These are phyloP conservation scores for Elephantulus edwardii DNA, from an alignment of 2,113 vertebrate genomes.

Conservation along the genomic window DNA sequence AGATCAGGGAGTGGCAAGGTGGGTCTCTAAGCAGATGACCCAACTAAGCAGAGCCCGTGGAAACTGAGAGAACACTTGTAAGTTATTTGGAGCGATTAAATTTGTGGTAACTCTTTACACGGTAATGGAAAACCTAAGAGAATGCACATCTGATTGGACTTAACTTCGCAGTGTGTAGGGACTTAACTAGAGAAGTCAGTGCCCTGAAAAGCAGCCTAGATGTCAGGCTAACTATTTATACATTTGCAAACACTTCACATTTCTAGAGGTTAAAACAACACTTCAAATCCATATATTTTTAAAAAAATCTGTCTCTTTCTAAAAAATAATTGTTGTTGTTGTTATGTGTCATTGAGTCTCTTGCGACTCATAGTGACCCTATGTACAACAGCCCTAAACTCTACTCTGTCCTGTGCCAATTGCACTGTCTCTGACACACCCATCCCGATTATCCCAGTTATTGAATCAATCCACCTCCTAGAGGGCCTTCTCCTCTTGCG, in stretches of 20 bases:
- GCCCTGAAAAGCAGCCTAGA: background rate
- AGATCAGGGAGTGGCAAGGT: background rate
- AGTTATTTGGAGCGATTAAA: constrained; percentile 1
- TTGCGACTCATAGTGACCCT: no score
- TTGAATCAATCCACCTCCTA: no score
- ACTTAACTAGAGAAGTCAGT: no score
- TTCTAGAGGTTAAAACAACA: background rate
- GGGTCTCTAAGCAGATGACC: background rate
- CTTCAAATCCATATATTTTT: background rate
- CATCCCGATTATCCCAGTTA: no score
- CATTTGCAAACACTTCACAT: background rate
- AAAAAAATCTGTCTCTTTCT: background rate
- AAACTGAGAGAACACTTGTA: background rate
- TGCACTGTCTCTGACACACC: no score
- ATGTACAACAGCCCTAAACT: no score
- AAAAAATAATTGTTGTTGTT: background rate
- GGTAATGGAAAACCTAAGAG: background rate
- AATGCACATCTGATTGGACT: background rate
- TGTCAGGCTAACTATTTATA: background rate
- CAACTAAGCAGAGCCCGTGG: background rate
- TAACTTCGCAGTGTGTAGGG: background rate
- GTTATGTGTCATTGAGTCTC: no score
- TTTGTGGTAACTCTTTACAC: background rate
- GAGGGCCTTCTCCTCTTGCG: no score
- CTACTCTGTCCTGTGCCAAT: no score